Base-by-base conservation (phyloP, 2,797 vertebrate species). In the Perodicticus potto region DNA sequence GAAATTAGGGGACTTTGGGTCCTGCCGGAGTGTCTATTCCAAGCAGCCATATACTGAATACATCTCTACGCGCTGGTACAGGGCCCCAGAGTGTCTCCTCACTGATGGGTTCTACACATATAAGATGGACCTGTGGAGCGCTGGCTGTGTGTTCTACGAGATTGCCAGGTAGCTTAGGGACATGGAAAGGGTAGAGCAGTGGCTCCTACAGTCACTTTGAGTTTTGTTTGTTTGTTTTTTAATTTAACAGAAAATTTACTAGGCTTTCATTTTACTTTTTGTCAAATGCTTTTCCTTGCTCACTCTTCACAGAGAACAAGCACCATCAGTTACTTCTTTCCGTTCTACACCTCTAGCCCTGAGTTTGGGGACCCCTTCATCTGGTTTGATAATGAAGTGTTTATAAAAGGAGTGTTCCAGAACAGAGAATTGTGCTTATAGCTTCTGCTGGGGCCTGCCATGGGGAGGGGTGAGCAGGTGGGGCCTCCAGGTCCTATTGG, bases 131-230 rank as follows among this genome's bases (percentile, higher is more conserved):
- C 97, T 99, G 53, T 99, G 99, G 99, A 99, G 99, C 0, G 98
- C 98, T 0, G 99, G 99, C 88, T 99, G 99, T 23, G 99, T 99
- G 96, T 99, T 99, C 98, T 99, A 98, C 86, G 99, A 99, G 98
- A 99, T 99, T 91, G 98, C 99, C 98, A 99, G 99, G 99, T 99
- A 97, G 77, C 6, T 27, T 53, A 2, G 29, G 63, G 63, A 49
- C 29, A 34, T 4, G 3, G 29, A 0, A 16, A 32, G 57, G n/a
- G 22, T 22, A 14, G 83, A 13, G 17, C 25, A 14, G 37, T 8
- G 37, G 85, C 11, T 45, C 37, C 69, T 34, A 4, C 2, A 0
- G n/a, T 5, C n/a, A 27, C 34, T 23, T 67, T 12, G 49, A 14
- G 17, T 40, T 80, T 80, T 72, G 13, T 61, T 61, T 67, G 17